Base-by-base conservation (phyloP, 2,888 invertebrate species). In the Cephalotes varians region DNA sequence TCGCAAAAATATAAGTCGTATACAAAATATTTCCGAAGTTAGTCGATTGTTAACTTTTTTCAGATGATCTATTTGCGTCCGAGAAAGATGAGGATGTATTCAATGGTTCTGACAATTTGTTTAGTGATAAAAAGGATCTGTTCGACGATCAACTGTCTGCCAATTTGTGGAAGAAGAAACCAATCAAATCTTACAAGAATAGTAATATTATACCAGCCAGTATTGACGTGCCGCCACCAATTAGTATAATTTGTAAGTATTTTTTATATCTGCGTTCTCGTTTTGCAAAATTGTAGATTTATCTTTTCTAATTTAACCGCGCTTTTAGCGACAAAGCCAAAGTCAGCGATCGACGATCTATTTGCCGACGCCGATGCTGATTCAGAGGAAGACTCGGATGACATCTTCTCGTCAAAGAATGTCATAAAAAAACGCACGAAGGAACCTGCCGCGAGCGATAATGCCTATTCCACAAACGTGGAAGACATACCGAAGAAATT, bases 291-390 rank as follows among this genome's bases (percentile, higher is more conserved):
- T n/a, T n/a, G n/a, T 12, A 51, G 6, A 58, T n/a, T 56, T 15
- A 15, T 18, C 7, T 15, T 31, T 3, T 54, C 9, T 44, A 34
- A 34, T 37, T 65, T 3, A 12, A 34, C 0, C 1, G 1, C 9
- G 2, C 1, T 90, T 90, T 15, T 47, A 93, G 94, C 93, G 31
- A 89, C 90, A 0, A 93, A 93, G 71, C 93, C 93, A 44, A 94
- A 94, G 88, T 93, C 94, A 12, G 92, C 93, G 1, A 93, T 94
- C n/a, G 94, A 94, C 56, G 94, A 95, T 91, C 88, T 94, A 18
- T 94, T 94, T 71, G 94, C 91, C 9, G 94, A 94, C 67, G 94
- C 91, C 9, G 94, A 94, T 72, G 92, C 87, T 3, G 93, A 94
- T 81, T 93, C 93, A 1, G 94, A 94, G 12, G 94, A 94, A 21